Base-by-base conservation (phyloP, 2,888 invertebrate genomes). In the Macrophya alboannulata region DNA sequence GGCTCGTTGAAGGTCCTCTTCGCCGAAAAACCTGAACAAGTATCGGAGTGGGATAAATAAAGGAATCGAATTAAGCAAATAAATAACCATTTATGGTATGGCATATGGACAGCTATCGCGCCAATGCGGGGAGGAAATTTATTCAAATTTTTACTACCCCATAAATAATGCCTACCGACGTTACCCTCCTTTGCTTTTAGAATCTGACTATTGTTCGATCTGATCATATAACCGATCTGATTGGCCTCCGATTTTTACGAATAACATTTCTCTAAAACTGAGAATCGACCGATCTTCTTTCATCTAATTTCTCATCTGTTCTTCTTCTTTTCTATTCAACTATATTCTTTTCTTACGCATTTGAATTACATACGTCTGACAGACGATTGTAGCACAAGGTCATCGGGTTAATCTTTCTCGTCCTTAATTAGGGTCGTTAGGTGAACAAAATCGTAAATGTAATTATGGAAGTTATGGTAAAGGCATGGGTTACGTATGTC, bases 121-220 rank as follows among this genome's bases (percentile, higher is more conserved):
- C 65, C 59, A 74, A 79, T 83, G 85, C 74, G 87, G 89, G 31
- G 83, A 48, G 37, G 68, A 89, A 88, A 90, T 90, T 91, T 90
- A 91, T 90, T 91, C 86, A 90, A 90, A 91, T 89, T 90, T 91
- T 91, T 90, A 91, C 89, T 89, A 87, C 89, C 88, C 90, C 88
- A 90, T 91, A 91, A 91, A 91, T 91, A 91, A 85, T 79, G 25
- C 85, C 87, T 81, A 81, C 81, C 86, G 88, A 84, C 74, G 79
- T 87, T 86, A 86, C 87, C 84, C 87, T 85, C 84, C 76, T 87
- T 68, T 83, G 81, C 62, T 45, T 62, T 45, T 3, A 65, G 45
- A 81, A 68, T 45, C 48, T 55, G 68, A 25, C 83, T 48, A 83
- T 71, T 83, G 83, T 68, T 83, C 71, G 83, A n/a, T 17, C 12